Conservation (phyloP, 1,140 invertebrate genomes). For the Triops longicaudatus region DNA sequence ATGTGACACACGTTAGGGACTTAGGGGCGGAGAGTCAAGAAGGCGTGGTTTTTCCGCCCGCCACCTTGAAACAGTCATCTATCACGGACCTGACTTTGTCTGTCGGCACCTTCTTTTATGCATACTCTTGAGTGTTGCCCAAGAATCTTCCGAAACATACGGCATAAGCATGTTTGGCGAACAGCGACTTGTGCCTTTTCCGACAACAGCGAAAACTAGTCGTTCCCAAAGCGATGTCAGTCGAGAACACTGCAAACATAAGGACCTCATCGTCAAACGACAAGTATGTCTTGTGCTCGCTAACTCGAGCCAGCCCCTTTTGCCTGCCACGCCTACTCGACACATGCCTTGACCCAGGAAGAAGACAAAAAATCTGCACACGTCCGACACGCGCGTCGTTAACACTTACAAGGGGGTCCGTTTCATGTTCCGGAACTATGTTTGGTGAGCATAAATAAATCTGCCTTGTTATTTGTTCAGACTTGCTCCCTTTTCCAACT, state of each 20-base stretch:
- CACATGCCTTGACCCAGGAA: not conserved
- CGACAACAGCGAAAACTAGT: not conserved
- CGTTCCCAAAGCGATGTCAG: not conserved
- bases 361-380: not conserved
- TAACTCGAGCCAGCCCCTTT: not conserved
- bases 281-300: not conserved
- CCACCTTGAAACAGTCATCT: not conserved
- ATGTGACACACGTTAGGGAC: not conserved
- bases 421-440: not conserved
- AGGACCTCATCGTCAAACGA: not conserved
- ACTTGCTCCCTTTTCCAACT: not conserved
- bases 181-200: not conserved
- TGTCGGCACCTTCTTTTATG: slow-evolving; percentile 8
- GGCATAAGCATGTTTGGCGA: not conserved
- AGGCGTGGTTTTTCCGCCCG: slow-evolving; percentile 11
- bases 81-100: not conserved
- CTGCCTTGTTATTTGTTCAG: not conserved
- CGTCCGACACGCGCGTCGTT: not conserved
- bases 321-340: not conserved
- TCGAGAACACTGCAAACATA: not conserved
- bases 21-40: not conserved
- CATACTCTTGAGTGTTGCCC: not conserved
- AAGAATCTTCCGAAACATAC: not conserved
- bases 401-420: not conserved
- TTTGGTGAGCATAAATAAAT: not conserved